Evolutionary conservation across 2,797 vertebrate species (phyloP), one percentile per base, ranked within the genome.

Genomic region (Crenichthys baileyi): DNA sequence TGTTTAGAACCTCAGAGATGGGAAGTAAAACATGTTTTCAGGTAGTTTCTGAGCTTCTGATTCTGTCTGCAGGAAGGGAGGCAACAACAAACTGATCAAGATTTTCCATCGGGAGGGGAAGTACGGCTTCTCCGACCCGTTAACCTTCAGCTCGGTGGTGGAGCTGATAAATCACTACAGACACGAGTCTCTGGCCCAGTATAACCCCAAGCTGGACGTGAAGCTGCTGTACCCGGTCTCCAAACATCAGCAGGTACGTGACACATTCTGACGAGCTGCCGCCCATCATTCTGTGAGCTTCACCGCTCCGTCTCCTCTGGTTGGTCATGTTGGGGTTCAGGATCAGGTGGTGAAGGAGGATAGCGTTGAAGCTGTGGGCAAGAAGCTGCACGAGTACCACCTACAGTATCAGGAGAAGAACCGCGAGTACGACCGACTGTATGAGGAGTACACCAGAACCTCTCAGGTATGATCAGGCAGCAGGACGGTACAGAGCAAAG

Each of bases 311-410:
- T 0, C 29, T 12, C 18, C 12, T 9, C 44, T 7, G 39, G 20
- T 5, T 1, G 65, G 4, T 36, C 65, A 0, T 7, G 24, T 53
- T 55, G 31, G 48, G 2, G 13, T 87, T 15, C 84, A 99, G 98
- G 98, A 99, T 95, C 98, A 99, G 80, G 97, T 99, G 87, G 98
- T 99, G 80, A 99, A 99, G 95, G 98, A 99, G 91, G 98, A 99
- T 90, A 99, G 96, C 79, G 98, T 99, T 77, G 98, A 99, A 89
- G 98, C 98, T 24, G 98, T 99, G 85, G 98, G 98, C n/a, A 99
- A 99, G 92, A 99, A 99, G 91, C 96, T 99, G 51, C 97, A 98
- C 36, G 98, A 99, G 92, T 99, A 99, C 88, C 98, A 99, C 84
- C 95, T 97, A 83, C 98, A 99, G 90, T 99, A 96, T 92, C 97